Conservation (phyloP, 2,797 vertebrate species). For the Danio tinwini region DNA sequence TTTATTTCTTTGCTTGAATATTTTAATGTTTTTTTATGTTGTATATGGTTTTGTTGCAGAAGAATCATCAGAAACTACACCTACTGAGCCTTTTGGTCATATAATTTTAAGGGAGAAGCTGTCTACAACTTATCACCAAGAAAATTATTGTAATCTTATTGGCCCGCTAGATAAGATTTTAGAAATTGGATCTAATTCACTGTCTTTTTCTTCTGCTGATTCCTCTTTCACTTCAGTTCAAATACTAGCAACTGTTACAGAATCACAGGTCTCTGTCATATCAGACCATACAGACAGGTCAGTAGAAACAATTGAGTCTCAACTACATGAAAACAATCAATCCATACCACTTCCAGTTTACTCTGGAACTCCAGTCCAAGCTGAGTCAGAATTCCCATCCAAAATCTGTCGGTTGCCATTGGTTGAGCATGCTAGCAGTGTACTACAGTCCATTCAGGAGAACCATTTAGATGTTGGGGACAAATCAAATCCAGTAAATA, state of each 20-base stretch:
- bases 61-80: slow-evolving; percentile 33
- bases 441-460: slow-evolving; percentile 44
- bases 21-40: slow-evolving; percentile 16
- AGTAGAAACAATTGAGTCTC: slow-evolving; percentile 5
- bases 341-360: not conserved
- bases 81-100: slow-evolving; percentile 72
- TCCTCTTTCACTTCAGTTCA: slow-evolving; percentile 18
- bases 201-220: slow-evolving; percentile 17
- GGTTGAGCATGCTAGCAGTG: slow-evolving; percentile 25
- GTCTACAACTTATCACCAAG: slow-evolving; percentile 69
- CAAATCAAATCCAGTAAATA: not conserved
- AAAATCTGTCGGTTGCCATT: slow-evolving; percentile 8
- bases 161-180: slow-evolving; percentile 66
- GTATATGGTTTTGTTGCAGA: slow-evolving; percentile 10
- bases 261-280: slow-evolving; percentile 28
- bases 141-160: slow-evolving; percentile 68
- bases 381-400: slow-evolving; percentile 10
- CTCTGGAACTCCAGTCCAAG: slow-evolving; percentile 18
- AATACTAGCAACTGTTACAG: slow-evolving; percentile 10
- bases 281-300: slow-evolving; percentile 28
- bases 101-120: slow-evolving; percentile 75
- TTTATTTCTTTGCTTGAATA: not conserved
- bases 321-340: slow-evolving; percentile 17
- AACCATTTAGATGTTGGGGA: slow-evolving; percentile 30
- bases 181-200: slow-evolving; percentile 31